phyloP scores from a whole-genome alignment of 2,888 invertebrate genomes.

The Brachypterus glaber region DNA sequence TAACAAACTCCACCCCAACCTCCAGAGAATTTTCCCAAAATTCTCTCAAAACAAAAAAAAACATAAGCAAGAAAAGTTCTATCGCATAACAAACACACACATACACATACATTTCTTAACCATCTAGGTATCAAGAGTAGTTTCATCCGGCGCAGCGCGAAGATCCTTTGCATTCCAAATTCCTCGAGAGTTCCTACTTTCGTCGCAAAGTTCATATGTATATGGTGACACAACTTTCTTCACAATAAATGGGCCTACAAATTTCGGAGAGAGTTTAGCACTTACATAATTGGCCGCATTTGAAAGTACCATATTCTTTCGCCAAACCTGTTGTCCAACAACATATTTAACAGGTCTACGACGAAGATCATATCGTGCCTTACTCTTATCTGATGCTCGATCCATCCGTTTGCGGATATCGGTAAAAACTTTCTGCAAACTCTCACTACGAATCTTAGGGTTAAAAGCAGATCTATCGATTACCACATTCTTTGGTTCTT shows the following conservation, averaged over 20 bases:
- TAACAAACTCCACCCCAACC: too few relatives aligned
- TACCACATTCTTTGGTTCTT: too few relatives aligned
- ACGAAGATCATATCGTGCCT: conserved; percentile 8
- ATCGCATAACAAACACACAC: too few relatives aligned
- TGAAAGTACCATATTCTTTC: conserved; percentile 14
- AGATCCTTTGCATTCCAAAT: conserved; percentile 15
- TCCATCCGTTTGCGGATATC: conserved; percentile 3
- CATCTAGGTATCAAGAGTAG: too few relatives aligned
- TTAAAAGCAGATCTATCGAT: too few relatives aligned
- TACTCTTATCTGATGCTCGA: conserved; percentile 9
- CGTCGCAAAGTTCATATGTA: conserved; percentile 7
- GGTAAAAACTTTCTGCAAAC: conserved; percentile 1
- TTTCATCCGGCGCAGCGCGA: too few relatives aligned
- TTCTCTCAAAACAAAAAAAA: too few relatives aligned
- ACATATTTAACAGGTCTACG: conserved; percentile 3
- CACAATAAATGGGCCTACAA: conserved; percentile 15
- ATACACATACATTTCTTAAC: too few relatives aligned
- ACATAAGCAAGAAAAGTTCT: too few relatives aligned
- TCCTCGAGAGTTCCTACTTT: conserved; percentile 7
- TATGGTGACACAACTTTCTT: conserved; percentile 2
- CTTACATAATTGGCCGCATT: conserved; percentile 18
- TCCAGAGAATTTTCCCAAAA: too few relatives aligned
- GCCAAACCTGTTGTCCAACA: conserved; percentile 6
- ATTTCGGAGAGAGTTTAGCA: conserved; percentile 22
- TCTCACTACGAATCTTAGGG: too few relatives aligned